These are phyloP conservation scores for Proterorhinus semilunaris DNA, from an alignment of 2,113 vertebrate species.

Conservation along the genomic window DNA sequence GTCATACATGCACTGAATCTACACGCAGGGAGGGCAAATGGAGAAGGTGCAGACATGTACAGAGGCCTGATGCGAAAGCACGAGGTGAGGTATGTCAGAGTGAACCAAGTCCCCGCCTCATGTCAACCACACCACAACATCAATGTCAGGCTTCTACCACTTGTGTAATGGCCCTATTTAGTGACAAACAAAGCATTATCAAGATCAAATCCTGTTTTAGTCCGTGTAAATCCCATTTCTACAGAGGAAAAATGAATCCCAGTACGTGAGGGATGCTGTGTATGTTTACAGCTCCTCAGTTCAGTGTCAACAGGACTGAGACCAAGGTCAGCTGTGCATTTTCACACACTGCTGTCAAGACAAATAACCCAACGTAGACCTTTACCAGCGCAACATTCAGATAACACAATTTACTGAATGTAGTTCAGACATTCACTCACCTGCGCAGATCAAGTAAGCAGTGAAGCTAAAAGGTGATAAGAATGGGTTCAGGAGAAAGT, in stretches of 20 bases:
- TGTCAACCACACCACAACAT: too few species aligned
- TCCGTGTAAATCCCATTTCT: neutral
- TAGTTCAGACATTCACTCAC: slow-evolving; percentile 51
- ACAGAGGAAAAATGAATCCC: slow-evolving; percentile 2
- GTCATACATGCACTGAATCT: neutral
- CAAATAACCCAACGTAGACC: slow-evolving; percentile 35
- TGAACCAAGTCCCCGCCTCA: too few species aligned
- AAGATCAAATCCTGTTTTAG: neutral
- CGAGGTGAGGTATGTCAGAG: neutral
- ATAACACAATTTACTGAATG: slow-evolving; percentile 33
- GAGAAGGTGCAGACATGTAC: neutral
- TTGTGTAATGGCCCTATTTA: too few species aligned
- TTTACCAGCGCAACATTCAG: slow-evolving; percentile 20
- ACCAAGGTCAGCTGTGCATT: slow-evolving; percentile 57
- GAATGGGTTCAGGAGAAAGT: slow-evolving; percentile 44
- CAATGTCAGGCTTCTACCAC: too few species aligned
- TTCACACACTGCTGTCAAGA: slow-evolving; percentile 59
- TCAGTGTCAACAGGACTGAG: slow-evolving; percentile 57
- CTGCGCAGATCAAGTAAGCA: slow-evolving; percentile 38
- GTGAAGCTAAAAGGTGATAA: slow-evolving; percentile 12
- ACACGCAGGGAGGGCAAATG: neutral
- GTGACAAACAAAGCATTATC: too few species aligned
- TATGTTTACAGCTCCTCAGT: slow-evolving; percentile 50
- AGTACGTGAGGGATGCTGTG: slow-evolving; percentile 14
- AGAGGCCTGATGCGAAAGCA: neutral